Conservation (phyloP, 2,797 vertebrate species). For the Gymnopithys bicolor region DNA sequence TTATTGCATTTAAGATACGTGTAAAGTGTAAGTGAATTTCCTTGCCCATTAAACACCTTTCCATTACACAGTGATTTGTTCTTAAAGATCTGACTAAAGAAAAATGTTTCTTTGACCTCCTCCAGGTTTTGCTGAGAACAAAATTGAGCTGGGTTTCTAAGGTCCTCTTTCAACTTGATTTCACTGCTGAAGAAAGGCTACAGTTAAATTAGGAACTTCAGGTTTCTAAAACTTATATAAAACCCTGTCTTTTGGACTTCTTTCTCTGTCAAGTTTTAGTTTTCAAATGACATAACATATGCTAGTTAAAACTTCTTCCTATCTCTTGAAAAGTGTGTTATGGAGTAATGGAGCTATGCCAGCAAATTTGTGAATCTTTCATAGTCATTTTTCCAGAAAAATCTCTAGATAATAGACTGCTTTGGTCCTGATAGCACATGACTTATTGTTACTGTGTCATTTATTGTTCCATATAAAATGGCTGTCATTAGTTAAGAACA, state of each 20-base stretch:
- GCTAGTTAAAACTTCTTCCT: constrained; percentile 9
- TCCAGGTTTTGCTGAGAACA: constrained; percentile 47
- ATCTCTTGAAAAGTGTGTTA: neutral
- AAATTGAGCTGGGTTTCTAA: constrained; percentile 48
- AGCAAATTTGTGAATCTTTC: neutral
- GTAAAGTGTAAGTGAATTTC: constrained; percentile 9
- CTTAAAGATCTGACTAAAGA: constrained; percentile 50
- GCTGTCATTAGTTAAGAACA: neutral
- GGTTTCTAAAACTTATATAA: constrained; percentile 54
- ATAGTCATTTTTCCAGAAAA: neutral
- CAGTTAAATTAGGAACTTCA: constrained; percentile 52
- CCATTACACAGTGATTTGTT: neutral
- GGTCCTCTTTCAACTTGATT: constrained; percentile 59
- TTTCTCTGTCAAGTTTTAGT: neutral
- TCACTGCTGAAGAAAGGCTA: constrained; percentile 41
- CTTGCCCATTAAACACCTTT: constrained; percentile 14
- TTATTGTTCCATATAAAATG: neutral
- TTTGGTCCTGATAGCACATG: neutral
- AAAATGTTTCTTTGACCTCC: constrained; percentile 53
- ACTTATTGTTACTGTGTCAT: neutral
- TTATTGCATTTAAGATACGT: neutral
- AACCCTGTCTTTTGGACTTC: neutral
- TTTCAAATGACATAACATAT: neutral
- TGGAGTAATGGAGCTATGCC: neutral
- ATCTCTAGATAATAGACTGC: neutral